phyloP scores from a whole-genome alignment of 2,888 invertebrate genomes.

The Lasius fuliginosus region DNA sequence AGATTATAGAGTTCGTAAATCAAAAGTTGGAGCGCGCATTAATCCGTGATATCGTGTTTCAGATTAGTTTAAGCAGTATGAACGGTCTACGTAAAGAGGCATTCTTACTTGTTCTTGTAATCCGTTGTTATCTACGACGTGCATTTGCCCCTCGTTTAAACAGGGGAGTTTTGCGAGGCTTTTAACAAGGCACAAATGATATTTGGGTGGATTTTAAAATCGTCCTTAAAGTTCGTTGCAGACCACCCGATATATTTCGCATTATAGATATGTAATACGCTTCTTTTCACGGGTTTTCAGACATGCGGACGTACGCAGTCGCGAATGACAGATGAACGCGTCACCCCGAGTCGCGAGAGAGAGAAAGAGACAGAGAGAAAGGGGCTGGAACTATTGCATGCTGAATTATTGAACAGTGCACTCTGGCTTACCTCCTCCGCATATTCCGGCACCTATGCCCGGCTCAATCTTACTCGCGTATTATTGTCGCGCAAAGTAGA shows the following conservation, averaged over 20 bases:
- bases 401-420: constrained; percentile 82
- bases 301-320: constrained; percentile 44
- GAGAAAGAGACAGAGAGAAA: constrained; percentile 15
- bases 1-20: not conserved
- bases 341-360: constrained; percentile 17
- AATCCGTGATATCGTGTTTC: constrained; percentile 33
- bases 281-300: constrained; percentile 24
- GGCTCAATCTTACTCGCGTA: constrained; percentile 70
- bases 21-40: not conserved
- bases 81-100: not conserved
- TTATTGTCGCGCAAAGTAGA: constrained; percentile 74
- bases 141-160: not conserved
- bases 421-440: constrained; percentile 74
- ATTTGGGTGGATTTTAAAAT: not conserved
- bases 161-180: not conserved
- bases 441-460: constrained; percentile 72
- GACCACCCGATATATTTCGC: not conserved
- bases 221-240: not conserved
- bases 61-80: not conserved
- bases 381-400: constrained; percentile 68
- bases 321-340: constrained; percentile 65
- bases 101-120: not conserved
- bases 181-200: not conserved
- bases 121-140: not conserved
- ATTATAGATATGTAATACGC: not conserved